Evolutionary conservation across 2,888 invertebrate species (phyloP), one percentile per base, ranked within the genome.

Genomic region (Antheraea yamamai): DNA sequence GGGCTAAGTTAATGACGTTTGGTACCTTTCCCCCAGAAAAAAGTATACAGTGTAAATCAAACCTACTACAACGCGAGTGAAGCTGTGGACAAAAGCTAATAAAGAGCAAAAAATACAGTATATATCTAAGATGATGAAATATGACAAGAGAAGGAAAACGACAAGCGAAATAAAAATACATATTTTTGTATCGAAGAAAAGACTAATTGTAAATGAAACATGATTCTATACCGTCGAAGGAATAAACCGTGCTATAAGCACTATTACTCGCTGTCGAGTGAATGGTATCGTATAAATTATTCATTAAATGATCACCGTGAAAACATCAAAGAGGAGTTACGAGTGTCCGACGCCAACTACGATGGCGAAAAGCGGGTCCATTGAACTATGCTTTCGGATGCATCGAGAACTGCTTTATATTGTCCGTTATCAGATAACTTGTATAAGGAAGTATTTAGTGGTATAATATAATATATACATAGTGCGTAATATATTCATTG

Each of bases 271-370:
- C 52, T 23, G 26, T 35, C n/a, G 74, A 30, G 52, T 51, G 73
- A 72, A 71, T 61, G 73, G 66, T 35, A 55, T 26, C 58, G 68
- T 16, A 55, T 74, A 23, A 51, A 74, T 64, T 55, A 77, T 77
- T 75, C 75, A 77, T 55, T 35, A 7, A n/a, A 74, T 75, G 75
- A 77, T 74, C 72, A 64, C 72, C 73, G 73, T 74, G 72, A 75
- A 72, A 73, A 77, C 75, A 77, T 77, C 75, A 77, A 75, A 77
- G 75, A 74, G 55, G 68, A 74, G 58, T 74, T 26, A 66, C 72
- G 72, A 75, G 64, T 73, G 73, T 30, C 58, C 72, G 73, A 76
- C 73, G 61, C 55, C 23, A n/a, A 61, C 23, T 35, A 72, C 30
- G 30, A 35, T 73, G 30, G 55, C 26, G 30, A 72, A 72, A 39